Evolutionary conservation across 2,113 vertebrate genomes (phyloP), one percentile per base, ranked within the genome.

Genomic region (Melierax canorus): DNA sequence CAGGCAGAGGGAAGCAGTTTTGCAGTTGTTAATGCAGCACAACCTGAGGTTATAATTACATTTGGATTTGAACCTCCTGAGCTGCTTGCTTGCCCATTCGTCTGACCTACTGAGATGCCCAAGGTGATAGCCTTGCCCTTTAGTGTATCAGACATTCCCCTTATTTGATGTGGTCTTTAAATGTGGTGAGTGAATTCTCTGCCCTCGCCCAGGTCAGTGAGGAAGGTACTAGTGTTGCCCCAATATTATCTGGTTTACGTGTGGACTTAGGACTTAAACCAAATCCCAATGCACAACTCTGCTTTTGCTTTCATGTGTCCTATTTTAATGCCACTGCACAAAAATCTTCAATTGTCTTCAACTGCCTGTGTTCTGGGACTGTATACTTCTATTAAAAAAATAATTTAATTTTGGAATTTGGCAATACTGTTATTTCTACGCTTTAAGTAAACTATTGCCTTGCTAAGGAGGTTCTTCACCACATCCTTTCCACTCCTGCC

Each of bases 201-300:
- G 34, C 24, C 15, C 27, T 45, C 7, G 1, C 12, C 9, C 12
- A 23, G 41, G 39, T 56, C 27, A 29, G 13, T 7, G 41, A 86
- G 45, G 69, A 77, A 29, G 29, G 24, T 32, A 9, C 7, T 15
- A 14, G 38, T 20, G 6, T 60, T 71, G 45, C 39, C 39, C 15
- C 15, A 4, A 4, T 23, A 23, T n/a, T 24, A 39, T 6, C 18
- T 45, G 27, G 18, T 8, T 46, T 34, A 23, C 1, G 1, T 0
- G 0, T 19, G 27, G 59, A 15, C 2, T 67, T 30, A 11, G 0
- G 0, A 30, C 46, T 75, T 27, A 20, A 48, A 58, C 22, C 12
- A 30, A 66, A 64, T 41, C 29, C 30, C 19, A 10, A 2, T 7
- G 4, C 29, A 36, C 22, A 62, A 41, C 26, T 81, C 29, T 0